Evolutionary conservation across 2,113 vertebrate species (phyloP), one percentile per base, ranked within the genome.

Genomic region (Paracanthobrama guichenoti): DNA sequence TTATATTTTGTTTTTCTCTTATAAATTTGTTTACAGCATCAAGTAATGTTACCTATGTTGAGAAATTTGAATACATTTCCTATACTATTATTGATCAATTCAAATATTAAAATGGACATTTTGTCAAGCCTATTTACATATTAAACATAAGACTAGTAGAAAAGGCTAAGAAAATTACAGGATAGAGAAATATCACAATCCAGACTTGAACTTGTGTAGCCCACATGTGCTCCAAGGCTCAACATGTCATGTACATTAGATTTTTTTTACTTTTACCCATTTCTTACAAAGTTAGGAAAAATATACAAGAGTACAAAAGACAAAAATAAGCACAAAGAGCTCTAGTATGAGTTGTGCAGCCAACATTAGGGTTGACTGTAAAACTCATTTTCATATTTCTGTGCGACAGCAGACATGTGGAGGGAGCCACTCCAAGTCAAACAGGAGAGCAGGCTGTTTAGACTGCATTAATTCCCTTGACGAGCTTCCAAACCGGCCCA

Each of bases 401-500:
- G 62, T 88, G 73, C 85, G 82, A 62, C 50, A 31, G 57, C 74
- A 83, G 42, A 86, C 75, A 31, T 55, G 20, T 69, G 35, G 48
- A 67, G 84, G 60, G 84, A 85, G 81, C 57, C 74, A 76, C 78
- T 90, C 88, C 81, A 83, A 92, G 86, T 86, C 89, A 88, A 90
- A 91, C 84, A 93, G 87, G 90, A 90, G 86, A 88, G 87, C n/a
- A 67, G 2, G 86, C 89, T 89, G 89, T 91, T 93, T 87, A 91
- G 90, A 89, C 89, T 12, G 86, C 88, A 90, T 83, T 86, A 89
- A 91, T 91, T 92, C 92, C 91, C 92, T 80, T 86, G 90, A 89
- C 89, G 84, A 88, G 59, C 86, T 90, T 87, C 90, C 90, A 92
- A 89, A 89, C 89, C 87, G 87, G 88, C 88, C 93, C 93, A 93